Percentiles rank a stretch among this genome's conserved stretches.
These are phyloP conservation scores for Lamprotornis superbus DNA, from an alignment of 2,113 vertebrate species.

Conservation along the genomic window DNA sequence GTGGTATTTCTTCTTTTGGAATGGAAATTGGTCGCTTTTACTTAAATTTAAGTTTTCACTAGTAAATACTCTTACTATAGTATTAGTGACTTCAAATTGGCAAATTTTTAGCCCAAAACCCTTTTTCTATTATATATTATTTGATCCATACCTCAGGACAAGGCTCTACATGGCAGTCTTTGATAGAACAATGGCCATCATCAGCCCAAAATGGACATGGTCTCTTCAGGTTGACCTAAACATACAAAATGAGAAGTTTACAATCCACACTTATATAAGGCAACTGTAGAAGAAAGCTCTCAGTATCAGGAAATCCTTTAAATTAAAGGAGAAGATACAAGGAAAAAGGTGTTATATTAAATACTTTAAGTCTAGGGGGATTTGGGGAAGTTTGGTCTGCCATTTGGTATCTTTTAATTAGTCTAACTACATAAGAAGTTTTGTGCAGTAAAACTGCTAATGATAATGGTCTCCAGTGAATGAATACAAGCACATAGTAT, in stretches of 20 bases:
- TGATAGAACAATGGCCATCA: conserved; percentile 93
- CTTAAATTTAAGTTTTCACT: background rate
- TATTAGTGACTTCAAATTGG: background rate
- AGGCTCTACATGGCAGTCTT: conserved; percentile 95
- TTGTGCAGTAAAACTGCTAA: background rate
- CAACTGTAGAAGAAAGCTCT: background rate
- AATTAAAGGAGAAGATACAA: background rate
- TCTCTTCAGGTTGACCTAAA: conserved; percentile 92
- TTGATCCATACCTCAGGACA: conserved; percentile 89
- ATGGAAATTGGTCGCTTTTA: background rate
- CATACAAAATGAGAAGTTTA: background rate
- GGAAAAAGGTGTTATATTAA: background rate
- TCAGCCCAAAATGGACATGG: conserved; percentile 96
- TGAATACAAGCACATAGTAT: background rate
- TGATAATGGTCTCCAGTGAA: background rate
- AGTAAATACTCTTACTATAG: background rate
- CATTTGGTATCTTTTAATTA: background rate
- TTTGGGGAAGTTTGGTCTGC: background rate
- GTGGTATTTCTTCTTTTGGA: background rate
- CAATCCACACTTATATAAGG: background rate
- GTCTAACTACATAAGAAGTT: background rate
- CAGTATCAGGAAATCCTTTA: background rate
- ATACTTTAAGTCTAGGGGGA: background rate
- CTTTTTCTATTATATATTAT: background rate
- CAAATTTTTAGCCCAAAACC: background rate